Base-by-base conservation (phyloP, 2,888 invertebrate species). In the Idaea dimidiata region DNA sequence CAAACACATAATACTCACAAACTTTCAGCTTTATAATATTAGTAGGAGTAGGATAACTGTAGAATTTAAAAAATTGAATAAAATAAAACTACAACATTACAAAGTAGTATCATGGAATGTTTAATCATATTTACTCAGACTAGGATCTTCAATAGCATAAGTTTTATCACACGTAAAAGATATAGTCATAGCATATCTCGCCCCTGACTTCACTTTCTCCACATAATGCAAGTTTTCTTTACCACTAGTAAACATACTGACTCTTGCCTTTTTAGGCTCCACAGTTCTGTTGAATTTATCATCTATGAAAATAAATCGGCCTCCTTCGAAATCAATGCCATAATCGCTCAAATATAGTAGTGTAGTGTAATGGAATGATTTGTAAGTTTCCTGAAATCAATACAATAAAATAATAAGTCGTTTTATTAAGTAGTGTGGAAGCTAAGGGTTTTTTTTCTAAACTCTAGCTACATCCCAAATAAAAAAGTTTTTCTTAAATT, bases 201-300 rank as follows among this genome's bases (percentile, higher is more conserved):
- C 93, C 16, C 98, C 98, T 18, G 94, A 93, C 10, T 91, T 93
- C 5, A 98, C 96, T 83, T 94, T 94, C 84, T 98, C 97, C 1
- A 98, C 97, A 83, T 93, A 94, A 86, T 98, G 97, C 0, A 94
- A 83, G 88, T 98, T 98, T 88, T 98, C 98, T 55, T 94, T 94
- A 16, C 97, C 98, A 58, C 98, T 97, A 0, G 97, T 97, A 80
- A 97, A 98, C 89, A 97, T 96, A 33, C 95, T 95, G 1, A 97
- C 94, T 68, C 98, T 93, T 17, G 96, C 96, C 84, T 94, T 94
- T 73, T 95, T 94, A 0, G 97, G 97, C 82, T 97, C 97, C 60
- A 95, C 88, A 68, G 97, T 96, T 60, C 91, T 93, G 71, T 94
- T 94, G n/a, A 87, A 81, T 62, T 93, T 94, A n/a, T 88, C 85